Conservation (phyloP, 2,113 vertebrate genomes). For the Hemiscyllium ocellatum region DNA sequence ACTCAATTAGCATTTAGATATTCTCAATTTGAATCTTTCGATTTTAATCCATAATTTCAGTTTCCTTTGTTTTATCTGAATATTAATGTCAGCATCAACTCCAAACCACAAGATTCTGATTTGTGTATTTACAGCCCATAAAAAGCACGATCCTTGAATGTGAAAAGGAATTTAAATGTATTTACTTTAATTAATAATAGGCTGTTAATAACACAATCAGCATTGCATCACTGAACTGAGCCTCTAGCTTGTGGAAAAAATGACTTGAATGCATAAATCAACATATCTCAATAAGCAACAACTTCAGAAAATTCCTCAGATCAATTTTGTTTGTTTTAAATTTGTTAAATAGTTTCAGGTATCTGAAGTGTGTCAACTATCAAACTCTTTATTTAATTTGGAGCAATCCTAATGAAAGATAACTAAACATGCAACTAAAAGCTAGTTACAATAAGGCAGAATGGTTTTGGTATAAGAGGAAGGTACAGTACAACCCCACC, state of each 20-base stretch:
- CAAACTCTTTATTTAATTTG: not conserved
- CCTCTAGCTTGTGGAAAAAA: not conserved
- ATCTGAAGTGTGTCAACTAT: not conserved
- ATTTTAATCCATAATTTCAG: not conserved
- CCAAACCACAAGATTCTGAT: not conserved
- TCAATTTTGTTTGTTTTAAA: not conserved
- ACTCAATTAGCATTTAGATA: not conserved
- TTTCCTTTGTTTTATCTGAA: not conserved
- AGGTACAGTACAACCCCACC: constrained; percentile 23
- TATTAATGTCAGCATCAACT: not conserved
- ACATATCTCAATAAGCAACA: not conserved
- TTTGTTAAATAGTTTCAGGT: not conserved
- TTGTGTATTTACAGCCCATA: not conserved
- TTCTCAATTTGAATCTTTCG: not conserved
- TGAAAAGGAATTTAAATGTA: not conserved
- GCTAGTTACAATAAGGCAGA: not conserved
- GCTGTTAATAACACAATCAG: not conserved
- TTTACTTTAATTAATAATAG: not conserved
- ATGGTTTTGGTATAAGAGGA: not conserved
- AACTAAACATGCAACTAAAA: constrained; percentile 14
- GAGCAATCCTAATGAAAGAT: not conserved
- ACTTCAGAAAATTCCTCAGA: not conserved
- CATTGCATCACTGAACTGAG: not conserved
- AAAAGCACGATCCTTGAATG: not conserved
- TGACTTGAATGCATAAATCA: not conserved